A percentile compares a stretch with the other conserved stretches of the same genome.
These are phyloP conservation scores for Potamarius usumacintae DNA, from an alignment of 2,113 vertebrate species.

Conservation along the genomic window DNA sequence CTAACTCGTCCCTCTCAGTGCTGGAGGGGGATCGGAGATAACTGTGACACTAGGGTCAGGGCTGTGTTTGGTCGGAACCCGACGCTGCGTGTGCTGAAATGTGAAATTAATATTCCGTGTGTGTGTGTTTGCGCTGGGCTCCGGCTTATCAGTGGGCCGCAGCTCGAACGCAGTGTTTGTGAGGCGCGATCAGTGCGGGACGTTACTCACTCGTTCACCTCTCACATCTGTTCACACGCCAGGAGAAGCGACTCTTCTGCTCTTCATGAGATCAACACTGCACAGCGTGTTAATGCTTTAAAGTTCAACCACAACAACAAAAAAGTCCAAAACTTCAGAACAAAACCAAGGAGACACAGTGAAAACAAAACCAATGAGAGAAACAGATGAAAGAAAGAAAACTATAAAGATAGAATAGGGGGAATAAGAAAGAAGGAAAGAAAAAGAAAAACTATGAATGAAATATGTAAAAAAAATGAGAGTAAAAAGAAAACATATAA, in stretches of 20 bases:
- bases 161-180: constrained; percentile 43
- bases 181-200: constrained; percentile 14
- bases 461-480: too few relatives aligned
- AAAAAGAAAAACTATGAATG: too few relatives aligned
- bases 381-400: not conserved
- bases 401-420: too few relatives aligned
- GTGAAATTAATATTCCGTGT: constrained; percentile 54
- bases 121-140: constrained; percentile 21
- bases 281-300: not conserved
- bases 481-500: too few relatives aligned
- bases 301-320: not conserved
- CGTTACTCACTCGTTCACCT: constrained; percentile 42
- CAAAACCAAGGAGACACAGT: too few relatives aligned
- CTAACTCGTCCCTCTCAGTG: constrained; percentile 31
- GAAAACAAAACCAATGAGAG: not conserved
- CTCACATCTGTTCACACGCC: constrained; percentile 42
- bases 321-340: too few relatives aligned
- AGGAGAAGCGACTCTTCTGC: constrained; percentile 3
- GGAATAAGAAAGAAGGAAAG: too few relatives aligned
- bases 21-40: constrained; percentile 49
- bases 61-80: constrained; percentile 32
- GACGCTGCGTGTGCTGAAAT: constrained; percentile 42
- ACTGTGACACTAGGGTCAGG: constrained; percentile 17
- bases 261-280: constrained; percentile 38
- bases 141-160: constrained; percentile 36